phyloP scores from a whole-genome alignment of 2,888 invertebrate species.

The Epsilonema sp. region DNA sequence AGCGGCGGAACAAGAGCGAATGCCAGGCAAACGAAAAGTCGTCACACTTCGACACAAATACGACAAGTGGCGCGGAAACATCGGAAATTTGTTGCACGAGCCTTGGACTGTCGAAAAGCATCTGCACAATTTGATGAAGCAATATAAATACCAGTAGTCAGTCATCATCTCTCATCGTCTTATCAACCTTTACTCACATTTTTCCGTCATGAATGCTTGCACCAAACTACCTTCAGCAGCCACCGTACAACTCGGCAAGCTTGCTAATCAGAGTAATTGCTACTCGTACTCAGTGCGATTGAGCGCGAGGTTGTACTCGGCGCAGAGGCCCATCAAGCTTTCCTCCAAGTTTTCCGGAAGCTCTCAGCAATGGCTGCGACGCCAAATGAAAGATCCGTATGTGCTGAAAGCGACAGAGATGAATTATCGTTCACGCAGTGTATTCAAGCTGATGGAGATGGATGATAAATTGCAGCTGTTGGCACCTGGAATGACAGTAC shows the following conservation, averaged over 20 bases:
- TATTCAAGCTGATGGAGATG: conserved; percentile 9
- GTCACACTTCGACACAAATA: neutral
- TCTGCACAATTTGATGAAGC: conserved; percentile 14
- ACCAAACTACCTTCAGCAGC: no score
- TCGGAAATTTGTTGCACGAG: conserved; percentile 23
- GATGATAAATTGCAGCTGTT: conserved; percentile 6
- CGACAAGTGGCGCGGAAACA: conserved; percentile 14
- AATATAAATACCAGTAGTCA: no score
- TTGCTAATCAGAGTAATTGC: no score
- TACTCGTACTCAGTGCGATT: no score
- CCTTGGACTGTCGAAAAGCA: conserved; percentile 23
- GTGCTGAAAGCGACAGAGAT: neutral
- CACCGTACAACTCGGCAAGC: no score
- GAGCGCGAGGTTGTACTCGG: no score
- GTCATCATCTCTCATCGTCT: no score
- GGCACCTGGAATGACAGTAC: neutral
- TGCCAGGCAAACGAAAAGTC: conserved; percentile 1
- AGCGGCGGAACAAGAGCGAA: neutral
- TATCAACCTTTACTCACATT: no score
- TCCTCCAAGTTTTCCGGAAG: neutral
- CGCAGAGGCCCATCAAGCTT: no score
- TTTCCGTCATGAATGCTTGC: no score
- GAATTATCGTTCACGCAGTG: conserved; percentile 7
- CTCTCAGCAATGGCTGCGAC: conserved; percentile 5
- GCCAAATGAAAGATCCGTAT: conserved; percentile 7